Percentiles rank a stretch among this genome's conserved stretches.
These are phyloP conservation scores for Eumerus sabulonum DNA, from an alignment of 2,888 invertebrate genomes.

Conservation along the genomic window DNA sequence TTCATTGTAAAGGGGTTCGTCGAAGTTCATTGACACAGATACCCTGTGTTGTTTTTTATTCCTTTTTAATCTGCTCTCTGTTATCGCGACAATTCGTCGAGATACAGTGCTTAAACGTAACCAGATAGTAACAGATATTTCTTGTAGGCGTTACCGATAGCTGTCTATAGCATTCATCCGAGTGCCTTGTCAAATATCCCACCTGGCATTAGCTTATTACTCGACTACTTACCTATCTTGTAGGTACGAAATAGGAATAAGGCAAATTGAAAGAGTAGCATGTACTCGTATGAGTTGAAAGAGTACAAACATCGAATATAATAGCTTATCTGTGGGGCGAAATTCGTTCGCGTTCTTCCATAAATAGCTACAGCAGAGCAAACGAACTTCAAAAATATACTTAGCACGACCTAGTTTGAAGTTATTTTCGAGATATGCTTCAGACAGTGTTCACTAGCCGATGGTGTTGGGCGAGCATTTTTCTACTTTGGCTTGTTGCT, in stretches of 20 bases:
- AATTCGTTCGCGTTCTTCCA: slow-evolving; percentile 27
- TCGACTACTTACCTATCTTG: too few species aligned
- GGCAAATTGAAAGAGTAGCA: too few species aligned
- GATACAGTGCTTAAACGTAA: slow-evolving; percentile 5
- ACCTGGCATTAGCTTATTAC: slow-evolving; percentile 21
- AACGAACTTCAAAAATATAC: slow-evolving; percentile 11
- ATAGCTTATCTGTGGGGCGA: slow-evolving; percentile 24
- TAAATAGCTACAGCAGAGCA: slow-evolving; percentile 23
- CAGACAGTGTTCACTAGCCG: too few species aligned
- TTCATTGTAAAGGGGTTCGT: slow-evolving; percentile 71
- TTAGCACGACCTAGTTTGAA: slow-evolving; percentile 23
- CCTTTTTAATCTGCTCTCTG: not conserved
- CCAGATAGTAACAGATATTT: slow-evolving; percentile 14
- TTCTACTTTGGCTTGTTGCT: too few species aligned
- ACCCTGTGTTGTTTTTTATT: slow-evolving; percentile 5
- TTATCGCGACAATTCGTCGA: slow-evolving; percentile 40
- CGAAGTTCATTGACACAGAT: slow-evolving; percentile 75
- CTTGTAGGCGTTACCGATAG: slow-evolving; percentile 12
- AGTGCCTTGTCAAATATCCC: slow-evolving; percentile 19
- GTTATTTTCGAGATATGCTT: slow-evolving; percentile 33
- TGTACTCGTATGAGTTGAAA: not conserved
- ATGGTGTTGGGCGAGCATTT: too few species aligned
- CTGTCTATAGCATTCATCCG: not conserved
- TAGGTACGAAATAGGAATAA: too few species aligned
- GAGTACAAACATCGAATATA: slow-evolving; percentile 4